Evolutionary conservation across 2,888 invertebrate species (phyloP), one percentile per base, ranked within the genome.

Genomic region (Spodoptera exigua): DNA sequence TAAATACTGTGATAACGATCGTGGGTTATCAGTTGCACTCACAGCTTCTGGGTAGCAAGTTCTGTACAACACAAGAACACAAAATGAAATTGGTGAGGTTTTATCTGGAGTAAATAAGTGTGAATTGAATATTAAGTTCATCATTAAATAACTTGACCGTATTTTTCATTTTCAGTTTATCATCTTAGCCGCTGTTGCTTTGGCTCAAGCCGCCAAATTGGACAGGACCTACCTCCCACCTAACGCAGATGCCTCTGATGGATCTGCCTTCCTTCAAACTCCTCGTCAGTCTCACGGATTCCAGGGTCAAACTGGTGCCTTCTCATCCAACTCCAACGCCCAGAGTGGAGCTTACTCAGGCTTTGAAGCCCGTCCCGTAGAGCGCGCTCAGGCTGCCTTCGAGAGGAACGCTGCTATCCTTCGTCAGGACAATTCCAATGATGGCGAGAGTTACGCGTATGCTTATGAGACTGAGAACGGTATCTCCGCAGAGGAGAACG

Each of bases 381-480:
- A 92, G 70, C 85, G 91, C n/a, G 79, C 91, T 11, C 89, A 90
- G 56, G 90, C 92, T n/a, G 82, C 89, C 27, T 79, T 84, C 7
- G 93, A 94, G 64, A 90, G 91, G 55, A 90, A 86, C 47, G 92
- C 93, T 37, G 91, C 88, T 17, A 90, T 93, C 37, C 84, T 93
- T 49, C 90, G 93, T 18, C 89, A 89, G 67, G 88, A 89, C 52
- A 88, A 81, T 61, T 80, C 88, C 34, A 91, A 91, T 60, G 86
- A 93, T 78, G 93, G 92, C 60, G 89, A 93, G 37, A 84, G 81
- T 18, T 93, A 87, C 60, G 80, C 89, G 0, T 92, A 89, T 40
- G 85, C 88, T 57, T 93, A 83, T 69, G 92, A 94, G 63, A 93
- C 93, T 40, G 91, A 93, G 57, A 93, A 93, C 60, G 93, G 93